Evolutionary conservation across 2,797 vertebrate genomes (phyloP), one percentile per base, ranked within the genome.

Genomic region (Centropyge bicolor): DNA sequence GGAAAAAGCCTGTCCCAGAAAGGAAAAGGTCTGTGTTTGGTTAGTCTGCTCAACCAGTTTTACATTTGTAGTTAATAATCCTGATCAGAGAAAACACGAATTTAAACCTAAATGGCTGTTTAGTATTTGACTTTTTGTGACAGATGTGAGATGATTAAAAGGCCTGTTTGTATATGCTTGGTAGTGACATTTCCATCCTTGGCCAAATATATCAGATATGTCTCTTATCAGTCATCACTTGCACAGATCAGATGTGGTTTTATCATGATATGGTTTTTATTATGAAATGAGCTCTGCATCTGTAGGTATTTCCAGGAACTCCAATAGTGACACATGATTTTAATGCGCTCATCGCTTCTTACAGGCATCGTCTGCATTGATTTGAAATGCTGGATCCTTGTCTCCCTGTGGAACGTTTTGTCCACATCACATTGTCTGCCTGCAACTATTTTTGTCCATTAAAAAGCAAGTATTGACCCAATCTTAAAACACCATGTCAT

Each of bases 1-100:
- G 48, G 5, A 62, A 49, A 75, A 54, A 57, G 31, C 64, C 59
- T 59, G 73, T 48, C 48, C 64, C 40, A 65, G 45, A 56, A 48
- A 51, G 36, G 51, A 63, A 57, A 61, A 59, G 46, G 38, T 62
- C 55, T 24, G 38, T 36, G 10, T 52, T 8, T 12, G 61, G 13
- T 48, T n/a, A 48, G 8, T 40, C 1, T 49, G 22, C 6, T 66
- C 31, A 4, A 27, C n/a, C 20, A 46, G 1, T 38, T 31, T 16
- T 35, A 31, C 11, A 16, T 17, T 27, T 6, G 2, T 3, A 45
- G 4, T n/a, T 31, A 0, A n/a, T 1, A 31, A 12, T 9, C 24
- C 8, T 1, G 2, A 41, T 43, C 6, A 27, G 40, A 38, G 16
- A 8, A 24, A 46, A 41, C 31, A 11, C 11, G 0, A 49, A 16